Evolutionary conservation across 2,888 invertebrate species (phyloP).

Genomic region (Teleogryllus oceanicus): DNA sequence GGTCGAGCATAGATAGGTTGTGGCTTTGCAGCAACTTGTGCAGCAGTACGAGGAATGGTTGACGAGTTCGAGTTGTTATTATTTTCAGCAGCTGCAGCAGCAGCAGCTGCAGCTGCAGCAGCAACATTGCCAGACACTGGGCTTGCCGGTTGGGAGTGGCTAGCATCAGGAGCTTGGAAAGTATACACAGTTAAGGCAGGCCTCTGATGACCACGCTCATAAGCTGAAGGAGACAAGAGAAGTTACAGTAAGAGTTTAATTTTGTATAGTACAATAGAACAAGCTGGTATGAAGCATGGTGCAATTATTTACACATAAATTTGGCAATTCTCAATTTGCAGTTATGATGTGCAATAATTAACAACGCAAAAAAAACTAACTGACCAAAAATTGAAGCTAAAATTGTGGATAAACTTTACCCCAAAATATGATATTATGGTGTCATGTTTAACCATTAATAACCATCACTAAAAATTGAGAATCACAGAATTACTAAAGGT

Average conservation of each 20-base stretch:
- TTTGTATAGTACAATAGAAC: slow-evolving; percentile 26
- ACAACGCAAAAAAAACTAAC: too few species aligned
- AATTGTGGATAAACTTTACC: too few species aligned
- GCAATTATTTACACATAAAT: slow-evolving; percentile 26
- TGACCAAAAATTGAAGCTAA: too few species aligned
- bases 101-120: background rate
- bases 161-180: slow-evolving; percentile 70
- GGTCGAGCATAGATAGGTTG: slow-evolving; percentile 53
- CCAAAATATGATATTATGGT: too few species aligned
- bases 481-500: too few species aligned
- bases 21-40: slow-evolving; percentile 38
- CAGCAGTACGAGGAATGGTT: slow-evolving; percentile 23
- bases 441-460: too few species aligned
- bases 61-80: background rate
- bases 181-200: slow-evolving; percentile 84
- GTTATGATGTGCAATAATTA: too few species aligned
- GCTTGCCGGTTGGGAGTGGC: slow-evolving; percentile 51
- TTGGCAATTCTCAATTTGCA: too few species aligned
- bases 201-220: slow-evolving; percentile 79
- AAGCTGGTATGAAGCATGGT: slow-evolving; percentile 20
- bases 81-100: background rate
- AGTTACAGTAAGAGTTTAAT: slow-evolving; percentile 20
- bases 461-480: too few species aligned
- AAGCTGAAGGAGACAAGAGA: slow-evolving; percentile 55
- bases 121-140: slow-evolving; percentile 41